Base-by-base conservation (phyloP, 2,113 vertebrate species). In the Anoura caudifer region DNA sequence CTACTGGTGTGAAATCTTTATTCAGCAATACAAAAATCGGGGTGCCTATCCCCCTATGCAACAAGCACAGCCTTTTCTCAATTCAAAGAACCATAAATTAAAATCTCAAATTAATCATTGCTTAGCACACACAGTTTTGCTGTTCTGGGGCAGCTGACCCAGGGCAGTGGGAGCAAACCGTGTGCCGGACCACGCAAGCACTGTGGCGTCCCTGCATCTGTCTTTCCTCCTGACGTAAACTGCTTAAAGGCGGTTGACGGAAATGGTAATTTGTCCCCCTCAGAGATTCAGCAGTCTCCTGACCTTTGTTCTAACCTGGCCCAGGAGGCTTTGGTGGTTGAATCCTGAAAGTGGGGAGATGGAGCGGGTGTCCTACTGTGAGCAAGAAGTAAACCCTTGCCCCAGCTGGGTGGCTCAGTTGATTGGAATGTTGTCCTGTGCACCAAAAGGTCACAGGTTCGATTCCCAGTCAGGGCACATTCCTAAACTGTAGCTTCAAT, bases 1-100 rank as follows among this genome's bases (percentile, higher is more conserved):
- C 70, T 77, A 28, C 79, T 38, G 52, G 41, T 73, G 7, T 59
- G 7, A 47, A 67, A 33, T 33, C 31, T 93, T 96, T 16, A 33
- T 93, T 96, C 80, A 63, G 45, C 54, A 65, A 47, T 87, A 95
- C 59, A 59, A 67, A 77, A 80, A 93, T 11, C 72, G 50, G 45
- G 26, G 38, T 76, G 26, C 24, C 10, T 43, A 52, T 52, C 17
- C 52, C 26, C 20, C 5, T 36, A 56, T 43, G 10, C 52, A 38
- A 45, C 90, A 54, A 90, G 86, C 0, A 9, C 20, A 22, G 7
- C 7, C 87, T 79, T 81, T 67, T 75, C 69, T 43, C 14, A 50
- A 5, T 90, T n/a, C 22, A 33, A 67, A 63, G 16, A 59, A 38
- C 59, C 41, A 10, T 22, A 19, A 10, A 59, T 36, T 59, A 43